phyloP scores from a whole-genome alignment of 2,797 vertebrate genomes.

The Diglossa cyanea region DNA sequence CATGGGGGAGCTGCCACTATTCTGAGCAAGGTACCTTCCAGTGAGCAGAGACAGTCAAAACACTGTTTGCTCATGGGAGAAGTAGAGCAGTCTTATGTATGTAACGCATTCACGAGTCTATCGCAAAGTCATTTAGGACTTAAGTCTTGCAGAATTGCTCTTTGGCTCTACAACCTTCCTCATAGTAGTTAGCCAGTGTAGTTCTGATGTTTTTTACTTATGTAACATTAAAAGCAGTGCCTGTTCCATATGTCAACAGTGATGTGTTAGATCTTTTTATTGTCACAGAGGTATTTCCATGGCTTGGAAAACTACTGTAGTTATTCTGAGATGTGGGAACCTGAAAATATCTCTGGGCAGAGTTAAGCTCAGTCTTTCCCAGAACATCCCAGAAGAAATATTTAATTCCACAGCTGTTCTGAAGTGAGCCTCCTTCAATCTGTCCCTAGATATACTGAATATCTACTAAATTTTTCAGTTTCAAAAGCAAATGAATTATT shows the following conservation, averaged over 20 bases:
- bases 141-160: neutral
- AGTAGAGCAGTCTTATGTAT: neutral
- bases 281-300: neutral
- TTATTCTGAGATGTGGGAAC: neutral
- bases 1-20: fast-evolving
- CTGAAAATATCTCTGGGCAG: neutral
- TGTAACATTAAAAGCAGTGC: neutral
- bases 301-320: neutral
- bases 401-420: neutral
- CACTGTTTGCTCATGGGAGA: neutral
- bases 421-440: neutral
- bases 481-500: neutral
- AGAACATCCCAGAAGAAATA: neutral
- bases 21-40: neutral
- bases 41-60: neutral
- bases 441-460: neutral
- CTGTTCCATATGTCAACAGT: neutral
- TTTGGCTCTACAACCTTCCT: neutral
- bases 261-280: neutral
- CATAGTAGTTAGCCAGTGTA: neutral
- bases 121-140: neutral
- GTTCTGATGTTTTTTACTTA: neutral
- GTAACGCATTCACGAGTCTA: fast-evolving
- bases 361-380: neutral
- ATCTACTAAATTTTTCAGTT: neutral